These are phyloP conservation scores for Aythya baeri DNA, from an alignment of 2,113 vertebrate genomes.

Conservation along the genomic window DNA sequence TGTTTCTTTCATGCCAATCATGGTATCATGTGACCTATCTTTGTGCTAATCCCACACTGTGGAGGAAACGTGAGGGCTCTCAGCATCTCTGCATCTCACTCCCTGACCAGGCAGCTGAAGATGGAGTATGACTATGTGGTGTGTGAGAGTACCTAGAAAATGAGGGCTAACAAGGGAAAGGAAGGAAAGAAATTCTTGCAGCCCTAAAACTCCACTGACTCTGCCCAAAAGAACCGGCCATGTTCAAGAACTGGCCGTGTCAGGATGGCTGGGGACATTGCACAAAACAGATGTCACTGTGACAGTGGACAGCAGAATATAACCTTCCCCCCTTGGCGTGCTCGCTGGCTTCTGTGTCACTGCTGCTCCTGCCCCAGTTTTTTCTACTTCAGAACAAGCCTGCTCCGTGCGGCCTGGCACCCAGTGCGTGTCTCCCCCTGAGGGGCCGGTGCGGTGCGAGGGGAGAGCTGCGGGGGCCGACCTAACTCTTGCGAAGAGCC, in stretches of 20 bases:
- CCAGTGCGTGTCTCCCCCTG: neutral
- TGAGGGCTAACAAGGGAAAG: no score
- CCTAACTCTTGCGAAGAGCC: no score
- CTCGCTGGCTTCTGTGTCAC: neutral
- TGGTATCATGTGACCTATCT: neutral
- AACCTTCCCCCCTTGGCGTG: neutral
- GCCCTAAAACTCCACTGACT: accelerated
- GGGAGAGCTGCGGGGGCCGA: neutral
- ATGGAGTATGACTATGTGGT: neutral
- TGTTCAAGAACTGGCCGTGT: no score
- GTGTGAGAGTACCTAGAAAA: neutral
- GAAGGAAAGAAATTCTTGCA: neutral
- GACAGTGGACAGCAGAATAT: neutral
- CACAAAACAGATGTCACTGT: neutral
- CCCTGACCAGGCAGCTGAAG: accelerated
- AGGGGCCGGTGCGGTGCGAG: no score
- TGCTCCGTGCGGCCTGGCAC: no score
- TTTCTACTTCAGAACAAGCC: neutral
- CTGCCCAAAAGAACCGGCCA: neutral
- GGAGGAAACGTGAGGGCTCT: neutral
- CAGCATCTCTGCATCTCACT: neutral
- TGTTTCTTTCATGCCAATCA: neutral
- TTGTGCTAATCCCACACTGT: no score
- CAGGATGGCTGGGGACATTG: accelerated
- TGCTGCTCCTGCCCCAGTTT: neutral